These are phyloP conservation scores for Pammene aurita DNA, from an alignment of 2,888 invertebrate species.

Conservation along the genomic window DNA sequence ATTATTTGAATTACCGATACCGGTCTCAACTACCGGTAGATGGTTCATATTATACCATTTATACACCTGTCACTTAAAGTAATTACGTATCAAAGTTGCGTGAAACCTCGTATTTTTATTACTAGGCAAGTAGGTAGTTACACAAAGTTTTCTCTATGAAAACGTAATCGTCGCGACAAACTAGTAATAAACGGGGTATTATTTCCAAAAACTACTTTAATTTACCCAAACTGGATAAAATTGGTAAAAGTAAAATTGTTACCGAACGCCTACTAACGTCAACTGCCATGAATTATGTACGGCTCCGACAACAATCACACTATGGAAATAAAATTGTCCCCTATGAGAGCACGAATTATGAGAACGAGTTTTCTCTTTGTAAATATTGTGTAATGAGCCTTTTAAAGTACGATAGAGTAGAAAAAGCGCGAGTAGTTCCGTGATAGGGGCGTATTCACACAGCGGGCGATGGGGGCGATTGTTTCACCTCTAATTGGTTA, in stretches of 20 bases:
- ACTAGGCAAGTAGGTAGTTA: slow-evolving; percentile 1
- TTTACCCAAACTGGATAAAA: slow-evolving; percentile 54
- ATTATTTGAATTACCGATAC: background rate
- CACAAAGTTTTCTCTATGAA: slow-evolving; percentile 26
- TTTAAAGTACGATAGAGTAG: slow-evolving; percentile 79
- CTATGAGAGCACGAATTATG: slow-evolving; percentile 67
- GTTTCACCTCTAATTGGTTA: slow-evolving; percentile 81
- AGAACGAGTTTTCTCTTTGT: slow-evolving; percentile 66
- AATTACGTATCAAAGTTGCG: too few relatives aligned
- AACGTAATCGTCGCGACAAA: slow-evolving; percentile 27
- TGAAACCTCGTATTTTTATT: background rate
- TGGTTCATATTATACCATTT: too few relatives aligned
- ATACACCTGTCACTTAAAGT: too few relatives aligned
- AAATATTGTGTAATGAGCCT: slow-evolving; percentile 76
- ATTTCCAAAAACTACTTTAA: slow-evolving; percentile 61
- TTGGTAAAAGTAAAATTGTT: slow-evolving; percentile 65
- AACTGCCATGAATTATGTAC: slow-evolving; percentile 67
- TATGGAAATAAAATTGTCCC: slow-evolving; percentile 77
- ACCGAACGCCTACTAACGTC: slow-evolving; percentile 58
- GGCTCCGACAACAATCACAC: slow-evolving; percentile 73
- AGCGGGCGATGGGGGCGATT: slow-evolving; percentile 74
- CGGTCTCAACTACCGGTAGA: too few relatives aligned
- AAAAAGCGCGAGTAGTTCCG: slow-evolving; percentile 65
- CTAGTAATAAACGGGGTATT: slow-evolving; percentile 53
- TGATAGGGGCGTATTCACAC: slow-evolving; percentile 82